Evolutionary conservation across 2,113 vertebrate species (phyloP).

Genomic region (Heterotis niloticus): DNA sequence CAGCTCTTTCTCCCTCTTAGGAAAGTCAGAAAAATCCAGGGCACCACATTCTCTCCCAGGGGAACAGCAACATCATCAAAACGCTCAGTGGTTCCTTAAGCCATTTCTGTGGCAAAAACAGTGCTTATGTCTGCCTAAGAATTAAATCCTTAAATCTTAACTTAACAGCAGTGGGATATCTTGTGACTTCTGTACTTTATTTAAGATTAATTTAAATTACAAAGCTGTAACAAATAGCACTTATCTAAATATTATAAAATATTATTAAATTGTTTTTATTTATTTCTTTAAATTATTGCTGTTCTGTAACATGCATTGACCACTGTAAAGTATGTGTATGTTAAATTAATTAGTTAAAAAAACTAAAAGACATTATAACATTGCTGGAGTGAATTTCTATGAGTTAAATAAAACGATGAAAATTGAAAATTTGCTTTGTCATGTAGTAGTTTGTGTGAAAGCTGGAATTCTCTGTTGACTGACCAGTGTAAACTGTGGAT

Average conservation of each 20-base stretch:
- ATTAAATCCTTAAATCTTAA: not conserved
- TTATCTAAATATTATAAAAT: not conserved
- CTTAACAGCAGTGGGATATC: not conserved
- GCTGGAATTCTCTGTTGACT: not conserved
- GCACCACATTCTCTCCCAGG: not conserved
- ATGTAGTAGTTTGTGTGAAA: not conserved
- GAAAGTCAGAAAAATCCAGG: not conserved
- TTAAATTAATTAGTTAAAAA: not conserved
- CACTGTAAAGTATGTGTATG: not conserved
- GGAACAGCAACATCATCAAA: not conserved
- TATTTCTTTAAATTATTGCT: conserved; percentile 26
- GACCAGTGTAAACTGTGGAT: not conserved
- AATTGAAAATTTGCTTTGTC: not conserved
- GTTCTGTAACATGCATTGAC: not conserved
- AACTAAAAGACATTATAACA: not conserved
- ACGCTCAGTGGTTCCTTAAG: not conserved
- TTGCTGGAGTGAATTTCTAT: not conserved
- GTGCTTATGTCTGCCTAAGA: not conserved
- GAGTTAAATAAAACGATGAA: not conserved
- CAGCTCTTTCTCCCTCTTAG: not conserved
- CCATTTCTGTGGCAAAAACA: not conserved
- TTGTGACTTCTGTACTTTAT: not conserved
- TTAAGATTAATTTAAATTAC: not conserved
- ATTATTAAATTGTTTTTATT: conserved; percentile 9
- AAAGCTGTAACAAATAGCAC: not conserved